Conservation (phyloP, 2,888 invertebrate genomes). For the Eupeodes luniger region DNA sequence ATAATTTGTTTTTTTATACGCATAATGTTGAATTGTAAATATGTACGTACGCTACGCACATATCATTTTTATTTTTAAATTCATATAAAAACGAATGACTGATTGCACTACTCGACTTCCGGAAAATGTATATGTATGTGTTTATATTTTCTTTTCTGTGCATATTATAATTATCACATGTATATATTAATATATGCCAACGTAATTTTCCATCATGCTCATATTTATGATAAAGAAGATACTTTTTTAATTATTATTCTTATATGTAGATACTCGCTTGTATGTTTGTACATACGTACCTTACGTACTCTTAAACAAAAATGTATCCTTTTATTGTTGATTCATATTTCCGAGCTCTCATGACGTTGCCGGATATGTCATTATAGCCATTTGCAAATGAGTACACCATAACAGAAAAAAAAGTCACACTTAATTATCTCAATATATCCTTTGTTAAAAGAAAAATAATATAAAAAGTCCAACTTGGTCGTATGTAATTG, state of each 20-base stretch:
- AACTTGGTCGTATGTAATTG: neutral
- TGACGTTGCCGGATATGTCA: constrained; percentile 48
- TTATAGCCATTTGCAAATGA: constrained; percentile 48
- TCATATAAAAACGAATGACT: constrained; percentile 4
- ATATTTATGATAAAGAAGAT: constrained; percentile 38
- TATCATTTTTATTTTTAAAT: neutral
- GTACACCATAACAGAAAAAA: constrained; percentile 10
- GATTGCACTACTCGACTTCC: constrained; percentile 41
- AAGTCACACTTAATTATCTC: constrained; percentile 54
- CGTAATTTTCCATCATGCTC: constrained; percentile 11
- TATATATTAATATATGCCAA: neutral
- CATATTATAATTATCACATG: too few relatives aligned
- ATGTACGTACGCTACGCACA: neutral
- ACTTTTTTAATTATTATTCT: constrained; percentile 39
- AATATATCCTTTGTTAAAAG: neutral
- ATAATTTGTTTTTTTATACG: too few relatives aligned
- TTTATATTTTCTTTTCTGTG: neutral
- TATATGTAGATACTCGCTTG: too few relatives aligned
- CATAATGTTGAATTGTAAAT: too few relatives aligned
- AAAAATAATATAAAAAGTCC: neutral
- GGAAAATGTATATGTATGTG: neutral
- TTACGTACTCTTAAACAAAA: neutral
- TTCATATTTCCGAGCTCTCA: constrained; percentile 22
- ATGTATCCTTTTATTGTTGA: constrained; percentile 4
- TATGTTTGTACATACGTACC: neutral